Base-by-base conservation (phyloP, 2,113 vertebrate genomes). In the Callithrix jacchus region DNA sequence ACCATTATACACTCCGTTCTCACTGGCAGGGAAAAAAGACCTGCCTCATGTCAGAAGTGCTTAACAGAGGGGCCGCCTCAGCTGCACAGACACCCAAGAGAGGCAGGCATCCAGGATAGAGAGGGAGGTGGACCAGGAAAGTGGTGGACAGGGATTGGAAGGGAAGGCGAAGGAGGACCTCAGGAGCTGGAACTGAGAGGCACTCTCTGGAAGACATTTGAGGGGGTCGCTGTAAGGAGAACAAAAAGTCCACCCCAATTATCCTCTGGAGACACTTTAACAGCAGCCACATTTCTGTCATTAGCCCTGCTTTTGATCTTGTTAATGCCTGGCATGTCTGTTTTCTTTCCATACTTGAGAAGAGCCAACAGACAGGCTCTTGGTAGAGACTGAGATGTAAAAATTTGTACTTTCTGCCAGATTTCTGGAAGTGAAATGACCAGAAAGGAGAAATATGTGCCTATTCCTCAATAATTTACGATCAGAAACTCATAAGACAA, bases 1-100 rank as follows among this genome's bases (percentile, higher is more conserved):
- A 84, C 97, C 97, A 98, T 99, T 98, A 98, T 98, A 98, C 98
- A 97, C 98, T 97, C 98, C 92, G 97, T 94, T 97, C 97, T 97
- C 94, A 94, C 96, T 98, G 93, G 88, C 96, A 97, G 96, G 97
- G 96, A 97, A 97, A 98, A 97, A 97, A 97, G 98, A 96, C 96
- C 96, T 21, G 97, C 66, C 97, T 96, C 91, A 87, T 96, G 94
- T 82, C 94, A 85, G 97, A 97, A 56, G 87, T 35, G 87, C 95
- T 70, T 64, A 35, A 32, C 79, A 30, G 77, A 45, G 30, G 68
- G 49, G 64, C 73, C 4, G 56, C 54, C 64, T 47, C 74, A 18
- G 45, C 45, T 27, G 74, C 16, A 30, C 40, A 64, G 37, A 76
- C 6, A 11, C 92, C 76, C 14, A 1, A 45, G 56, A 9, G 66